Base-by-base conservation (phyloP, 2,888 invertebrate genomes). In the Litoditis marina region DNA sequence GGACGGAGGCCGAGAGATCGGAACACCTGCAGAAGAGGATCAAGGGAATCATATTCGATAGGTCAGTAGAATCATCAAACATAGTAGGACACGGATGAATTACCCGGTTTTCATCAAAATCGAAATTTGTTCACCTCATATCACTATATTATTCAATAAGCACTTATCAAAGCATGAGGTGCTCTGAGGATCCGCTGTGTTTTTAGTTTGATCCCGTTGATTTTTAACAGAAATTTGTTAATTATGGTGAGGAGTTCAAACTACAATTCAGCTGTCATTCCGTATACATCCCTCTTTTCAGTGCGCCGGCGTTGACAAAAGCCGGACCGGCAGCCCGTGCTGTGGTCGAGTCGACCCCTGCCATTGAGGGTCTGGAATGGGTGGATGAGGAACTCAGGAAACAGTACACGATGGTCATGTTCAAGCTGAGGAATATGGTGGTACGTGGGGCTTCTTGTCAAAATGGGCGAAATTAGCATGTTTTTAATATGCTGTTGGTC, bases 11-110 rank as follows among this genome's bases (percentile, higher is more conserved):
- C 3, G 72, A 73, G 25, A 65, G 68, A 30, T 60, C 63, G 39
- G 66, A 67, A 42, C 55, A 72, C 39, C 61, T 72, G 34, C 60
- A 66, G 25, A 61, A 69, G 13, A 34, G 72, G 19, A 69, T 72
- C 31, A 67, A 66, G 25, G 72, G 68, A n/a, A 57, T 72, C 25
- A 66, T 72, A 53, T 69, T 72, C 34, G 71, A 71, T 57, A 69
- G 68, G 68, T 69, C 13, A 36, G n/a, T n/a, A n/a, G 13, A 11
- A n/a, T 8, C 8, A 47, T 47, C n/a, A 19, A 19, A 11, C n/a
- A 47, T 47, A 19, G 47, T 16, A 36, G n/a, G 39, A 16, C 39
- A 16, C 13, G n/a, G 11, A 36, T 1, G 16, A 13, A 13, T 44
- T 13, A 34, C 31, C 11, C n/a, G n/a, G n/a, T n/a, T n/a, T n/a